Conservation (phyloP, 2,888 invertebrate species). For the Pseudococcus longispinus region DNA sequence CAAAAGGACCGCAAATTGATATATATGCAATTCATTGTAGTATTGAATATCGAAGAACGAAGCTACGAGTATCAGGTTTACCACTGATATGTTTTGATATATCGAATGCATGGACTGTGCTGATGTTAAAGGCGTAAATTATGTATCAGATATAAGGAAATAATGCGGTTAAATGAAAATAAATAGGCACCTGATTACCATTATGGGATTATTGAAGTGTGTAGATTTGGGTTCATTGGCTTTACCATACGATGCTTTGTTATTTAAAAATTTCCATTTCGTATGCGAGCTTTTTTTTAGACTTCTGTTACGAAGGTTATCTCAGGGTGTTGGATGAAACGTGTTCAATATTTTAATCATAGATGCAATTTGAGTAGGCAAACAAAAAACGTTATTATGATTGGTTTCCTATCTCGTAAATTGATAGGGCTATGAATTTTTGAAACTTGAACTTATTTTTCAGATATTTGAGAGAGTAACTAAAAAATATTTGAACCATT, state of each 20-base stretch:
- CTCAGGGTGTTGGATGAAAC: too few relatives aligned
- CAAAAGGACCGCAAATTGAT: conserved; percentile 26
- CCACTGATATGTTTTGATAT: conserved; percentile 16
- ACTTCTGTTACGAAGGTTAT: neutral
- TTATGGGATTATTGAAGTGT: conserved; percentile 45
- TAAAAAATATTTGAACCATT: too few relatives aligned
- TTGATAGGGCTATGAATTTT: too few relatives aligned
- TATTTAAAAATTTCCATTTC: conserved; percentile 20
- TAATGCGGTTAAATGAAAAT: conserved; percentile 46
- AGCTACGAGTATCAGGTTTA: neutral
- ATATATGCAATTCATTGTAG: conserved; percentile 19
- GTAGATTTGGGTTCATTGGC: conserved; percentile 25
- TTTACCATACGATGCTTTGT: neutral
- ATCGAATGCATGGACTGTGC: neutral
- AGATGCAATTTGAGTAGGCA: too few relatives aligned
- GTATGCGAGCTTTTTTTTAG: neutral
- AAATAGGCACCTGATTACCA: conserved; percentile 46
- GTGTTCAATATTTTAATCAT: too few relatives aligned
- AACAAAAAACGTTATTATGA: too few relatives aligned
- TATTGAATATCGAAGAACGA: conserved; percentile 13
- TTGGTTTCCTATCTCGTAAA: too few relatives aligned
- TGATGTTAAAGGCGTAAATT: conserved; percentile 14
- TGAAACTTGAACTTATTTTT: too few relatives aligned
- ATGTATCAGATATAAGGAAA: conserved; percentile 38
- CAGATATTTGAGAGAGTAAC: too few relatives aligned